Base-by-base conservation (phyloP, 2,888 invertebrate species). In the Aproaerema taeniolella region DNA sequence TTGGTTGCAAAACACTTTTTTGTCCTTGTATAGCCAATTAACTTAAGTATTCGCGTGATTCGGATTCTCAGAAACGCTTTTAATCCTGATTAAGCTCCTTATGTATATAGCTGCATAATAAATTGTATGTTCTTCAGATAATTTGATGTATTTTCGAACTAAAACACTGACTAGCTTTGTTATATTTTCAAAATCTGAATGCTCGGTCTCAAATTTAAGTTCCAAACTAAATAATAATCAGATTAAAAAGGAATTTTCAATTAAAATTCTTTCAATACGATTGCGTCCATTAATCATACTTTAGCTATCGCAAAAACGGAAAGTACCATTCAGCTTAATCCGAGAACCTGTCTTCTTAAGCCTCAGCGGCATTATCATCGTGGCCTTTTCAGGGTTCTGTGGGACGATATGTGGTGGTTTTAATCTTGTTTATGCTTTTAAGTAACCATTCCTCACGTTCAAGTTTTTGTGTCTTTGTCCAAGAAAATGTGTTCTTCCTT, bases 21-120 rank as follows among this genome's bases (percentile, higher is more conserved):
- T 81, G 73, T 77, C 71, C 61, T 56, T 69, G 53, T 64, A 68
- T 67, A 61, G 65, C 67, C 76, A 79, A 79, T 80, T 80, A 74
- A 61, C 62, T 65, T 64, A 57, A 61, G 53, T 50, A 65, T 63
- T 82, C 58, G 81, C 82, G 80, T 82, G 83, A 76, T 80, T 70
- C 69, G 61, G 71, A 69, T 69, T 70, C 67, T 59, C 51, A 54
- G 61, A 56, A 61, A 38, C 50, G 45, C 38, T 48, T 54, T 53
- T 42, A 43, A 41, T 40, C 29, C 16, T 38, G 30, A 32, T 32
- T 32, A n/a, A 11, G 31, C 31, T 56, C 37, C 33, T 39, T 37
- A 31, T 13, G 25, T 28, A 41, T 32, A 25, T 31, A 17, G 29
- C 15, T 39, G 31, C 25, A 31, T 40, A 35, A 35, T 40, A n/a